Conservation (phyloP, 2,113 vertebrate genomes). For the Erythrocebus patas region DNA sequence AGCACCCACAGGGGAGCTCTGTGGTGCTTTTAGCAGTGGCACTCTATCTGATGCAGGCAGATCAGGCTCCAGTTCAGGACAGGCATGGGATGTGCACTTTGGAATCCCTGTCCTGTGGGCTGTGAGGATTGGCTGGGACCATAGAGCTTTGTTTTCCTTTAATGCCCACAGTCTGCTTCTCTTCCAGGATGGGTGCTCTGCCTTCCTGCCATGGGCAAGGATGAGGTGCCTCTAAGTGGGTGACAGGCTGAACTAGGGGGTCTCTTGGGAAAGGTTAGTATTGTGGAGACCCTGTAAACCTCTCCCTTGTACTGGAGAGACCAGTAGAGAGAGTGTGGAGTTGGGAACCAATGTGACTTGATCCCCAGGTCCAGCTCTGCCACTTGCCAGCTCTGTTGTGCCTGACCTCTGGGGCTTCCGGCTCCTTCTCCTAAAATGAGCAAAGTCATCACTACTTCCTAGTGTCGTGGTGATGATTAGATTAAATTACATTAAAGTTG, state of each 20-base stretch:
- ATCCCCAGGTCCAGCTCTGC: not conserved
- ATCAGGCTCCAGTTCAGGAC: rapidly evolving
- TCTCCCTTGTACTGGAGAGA: not conserved
- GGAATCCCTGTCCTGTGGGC: not conserved
- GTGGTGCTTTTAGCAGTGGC: not conserved
- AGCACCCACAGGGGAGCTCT: not conserved
- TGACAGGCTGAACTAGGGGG: not conserved
- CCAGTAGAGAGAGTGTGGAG: not conserved
- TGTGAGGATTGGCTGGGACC: not conserved
- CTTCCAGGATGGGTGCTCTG: not conserved
- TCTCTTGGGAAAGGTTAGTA: not conserved
- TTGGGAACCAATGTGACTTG: not conserved
- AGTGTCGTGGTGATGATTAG: not conserved
- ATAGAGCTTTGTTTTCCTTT: not conserved
- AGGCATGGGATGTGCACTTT: not conserved
- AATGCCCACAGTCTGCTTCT: not conserved
- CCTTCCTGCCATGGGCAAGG: not conserved
- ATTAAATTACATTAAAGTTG: not conserved
- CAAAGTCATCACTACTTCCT: not conserved
- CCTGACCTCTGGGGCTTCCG: not conserved
- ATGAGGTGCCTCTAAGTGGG: not conserved
- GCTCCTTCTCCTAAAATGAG: not conserved
- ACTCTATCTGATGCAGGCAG: not conserved
- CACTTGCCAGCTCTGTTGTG: not conserved
- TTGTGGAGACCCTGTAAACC: not conserved